phyloP scores from a whole-genome alignment of 2,797 vertebrate genomes.

The Anableps anableps region DNA sequence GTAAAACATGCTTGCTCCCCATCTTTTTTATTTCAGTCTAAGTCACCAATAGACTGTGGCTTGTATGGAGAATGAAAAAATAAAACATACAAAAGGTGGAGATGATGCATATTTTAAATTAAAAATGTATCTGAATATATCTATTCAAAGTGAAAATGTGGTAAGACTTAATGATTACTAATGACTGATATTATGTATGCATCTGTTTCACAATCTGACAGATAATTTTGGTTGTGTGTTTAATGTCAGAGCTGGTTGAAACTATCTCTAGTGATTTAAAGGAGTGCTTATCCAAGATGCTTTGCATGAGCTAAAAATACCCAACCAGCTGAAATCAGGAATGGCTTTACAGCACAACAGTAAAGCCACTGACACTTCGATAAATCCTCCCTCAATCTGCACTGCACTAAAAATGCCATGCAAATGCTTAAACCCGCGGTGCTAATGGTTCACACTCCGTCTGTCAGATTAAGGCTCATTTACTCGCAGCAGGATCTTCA shows the following conservation, averaged over 20 bases:
- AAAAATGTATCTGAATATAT: not conserved
- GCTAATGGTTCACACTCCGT: conserved; percentile 69
- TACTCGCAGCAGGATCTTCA: conserved; percentile 79
- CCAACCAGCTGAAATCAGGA: conserved; percentile 14
- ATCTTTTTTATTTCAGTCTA: not conserved
- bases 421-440: conserved; percentile 54
- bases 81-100: not conserved
- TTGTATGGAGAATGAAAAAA: not conserved
- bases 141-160: not conserved
- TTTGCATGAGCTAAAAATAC: conserved; percentile 33
- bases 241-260: conserved; percentile 6
- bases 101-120: not conserved
- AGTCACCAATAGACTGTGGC: not conserved
- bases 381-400: conserved; percentile 57
- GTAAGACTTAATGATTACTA: not conserved
- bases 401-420: conserved; percentile 41
- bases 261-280: conserved; percentile 9
- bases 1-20: too few relatives aligned
- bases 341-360: conserved; percentile 9
- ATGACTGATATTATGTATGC: not conserved
- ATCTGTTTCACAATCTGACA: not conserved
- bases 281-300: conserved; percentile 36
- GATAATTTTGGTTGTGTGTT: not conserved
- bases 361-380: conserved; percentile 27
- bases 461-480: conserved; percentile 82